These are phyloP conservation scores for Drosophila subquinaria DNA, from an alignment of 2,888 invertebrate species.

Conservation along the genomic window DNA sequence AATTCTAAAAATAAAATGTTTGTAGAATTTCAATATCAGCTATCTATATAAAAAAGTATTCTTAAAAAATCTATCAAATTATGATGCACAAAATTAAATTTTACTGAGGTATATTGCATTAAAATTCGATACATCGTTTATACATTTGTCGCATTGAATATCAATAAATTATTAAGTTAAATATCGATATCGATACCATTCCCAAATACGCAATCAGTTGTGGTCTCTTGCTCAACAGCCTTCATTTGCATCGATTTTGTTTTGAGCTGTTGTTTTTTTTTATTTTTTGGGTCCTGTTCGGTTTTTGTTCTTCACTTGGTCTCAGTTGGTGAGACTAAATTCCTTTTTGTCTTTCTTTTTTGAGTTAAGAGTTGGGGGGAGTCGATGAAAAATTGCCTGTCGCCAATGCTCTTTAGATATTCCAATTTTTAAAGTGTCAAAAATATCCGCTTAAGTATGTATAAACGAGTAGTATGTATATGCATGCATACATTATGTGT, in stretches of 20 bases:
- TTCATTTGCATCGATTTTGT: conserved; percentile 74
- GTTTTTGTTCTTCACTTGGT: conserved; percentile 3
- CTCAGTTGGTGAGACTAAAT: conserved; percentile 65
- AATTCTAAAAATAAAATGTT: too few species aligned
- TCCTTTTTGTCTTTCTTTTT: not conserved
- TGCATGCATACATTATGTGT: conserved; percentile 38
- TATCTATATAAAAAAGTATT: too few species aligned
- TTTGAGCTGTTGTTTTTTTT: conserved; percentile 24
- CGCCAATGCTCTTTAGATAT: conserved; percentile 71
- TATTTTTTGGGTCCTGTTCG: conserved; percentile 4
- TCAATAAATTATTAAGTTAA: not conserved
- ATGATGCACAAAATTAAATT: too few species aligned
- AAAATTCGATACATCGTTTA: not conserved
- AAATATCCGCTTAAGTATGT: conserved; percentile 71
- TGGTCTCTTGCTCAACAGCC: conserved; percentile 51
- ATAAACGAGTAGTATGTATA: conserved; percentile 43
- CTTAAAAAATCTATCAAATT: too few species aligned
- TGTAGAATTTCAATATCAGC: too few species aligned
- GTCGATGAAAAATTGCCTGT: conserved; percentile 72
- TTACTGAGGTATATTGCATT: too few species aligned
- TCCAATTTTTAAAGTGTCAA: conserved; percentile 78
- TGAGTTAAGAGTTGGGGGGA: not conserved
- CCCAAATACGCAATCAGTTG: conserved; percentile 16
- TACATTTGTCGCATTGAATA: not conserved
- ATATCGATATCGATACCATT: not conserved